Evolutionary conservation across 2,888 invertebrate genomes (phyloP).

Genomic region (Drosophila rellima): DNA sequence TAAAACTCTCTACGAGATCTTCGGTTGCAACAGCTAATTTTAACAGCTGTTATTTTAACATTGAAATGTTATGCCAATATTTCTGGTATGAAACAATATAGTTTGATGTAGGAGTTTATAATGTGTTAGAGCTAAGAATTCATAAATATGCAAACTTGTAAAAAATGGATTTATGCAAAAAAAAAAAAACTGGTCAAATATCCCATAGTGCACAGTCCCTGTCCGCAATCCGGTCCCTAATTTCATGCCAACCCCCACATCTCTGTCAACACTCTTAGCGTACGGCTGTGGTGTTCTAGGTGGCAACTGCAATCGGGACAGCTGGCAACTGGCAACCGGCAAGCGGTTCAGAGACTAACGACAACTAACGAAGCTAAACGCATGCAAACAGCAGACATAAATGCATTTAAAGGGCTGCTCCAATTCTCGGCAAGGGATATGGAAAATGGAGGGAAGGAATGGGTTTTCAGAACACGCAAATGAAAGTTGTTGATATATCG

Average conservation of each 20-base stretch:
- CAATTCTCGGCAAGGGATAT: neutral
- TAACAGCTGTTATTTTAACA: too few relatives aligned
- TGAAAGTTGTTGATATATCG: conserved; percentile 63
- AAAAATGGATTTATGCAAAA: too few relatives aligned
- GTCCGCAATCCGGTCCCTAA: neutral
- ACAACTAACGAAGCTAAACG: conserved; percentile 78
- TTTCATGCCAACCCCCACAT: neutral
- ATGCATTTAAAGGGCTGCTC: conserved; percentile 49
- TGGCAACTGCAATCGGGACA: conserved; percentile 26
- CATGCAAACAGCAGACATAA: conserved; percentile 70
- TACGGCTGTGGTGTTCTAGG: conserved; percentile 9
- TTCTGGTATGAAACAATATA: too few relatives aligned
- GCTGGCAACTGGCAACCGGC: conserved; percentile 29
- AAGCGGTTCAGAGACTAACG: conserved; percentile 55
- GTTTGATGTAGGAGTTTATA: too few relatives aligned
- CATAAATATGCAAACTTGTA: too few relatives aligned
- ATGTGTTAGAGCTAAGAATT: too few relatives aligned
- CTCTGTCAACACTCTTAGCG: conserved; percentile 53
- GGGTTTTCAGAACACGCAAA: conserved; percentile 29
- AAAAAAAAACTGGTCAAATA: too few relatives aligned
- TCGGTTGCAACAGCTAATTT: too few relatives aligned
- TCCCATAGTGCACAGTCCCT: too few relatives aligned
- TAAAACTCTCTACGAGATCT: too few relatives aligned
- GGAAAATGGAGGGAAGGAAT: too few relatives aligned
- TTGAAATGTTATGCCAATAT: too few relatives aligned